These are phyloP conservation scores for Dicranocentrus wangi DNA, from an alignment of 2,888 invertebrate genomes.

Conservation along the genomic window DNA sequence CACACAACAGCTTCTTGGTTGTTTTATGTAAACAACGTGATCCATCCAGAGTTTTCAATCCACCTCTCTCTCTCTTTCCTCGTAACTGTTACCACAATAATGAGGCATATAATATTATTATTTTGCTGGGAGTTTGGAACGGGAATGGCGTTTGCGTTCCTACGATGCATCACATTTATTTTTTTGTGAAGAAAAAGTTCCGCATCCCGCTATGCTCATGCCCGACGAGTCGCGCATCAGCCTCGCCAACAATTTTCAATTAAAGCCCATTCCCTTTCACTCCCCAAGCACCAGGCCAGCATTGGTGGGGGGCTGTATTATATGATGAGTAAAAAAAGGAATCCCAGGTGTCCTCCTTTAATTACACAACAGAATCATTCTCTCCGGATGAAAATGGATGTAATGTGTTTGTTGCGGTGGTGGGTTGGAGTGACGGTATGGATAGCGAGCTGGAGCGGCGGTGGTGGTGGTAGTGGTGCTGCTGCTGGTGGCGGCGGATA, in stretches of 20 bases:
- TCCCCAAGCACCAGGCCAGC: neutral
- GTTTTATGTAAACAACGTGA: too few species aligned
- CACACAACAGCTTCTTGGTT: too few species aligned
- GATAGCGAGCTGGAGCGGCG: conserved; percentile 25
- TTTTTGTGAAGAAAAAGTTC: too few species aligned
- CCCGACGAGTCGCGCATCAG: too few species aligned
- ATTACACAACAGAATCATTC: conserved; percentile 58
- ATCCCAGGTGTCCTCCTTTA: conserved; percentile 60
- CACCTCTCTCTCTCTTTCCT: too few species aligned
- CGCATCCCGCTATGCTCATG: neutral
- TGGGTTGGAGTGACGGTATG: conserved; percentile 10
- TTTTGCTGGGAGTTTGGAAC: too few species aligned
- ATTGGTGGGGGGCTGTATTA: conserved; percentile 14
- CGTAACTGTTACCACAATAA: conserved; percentile 48
- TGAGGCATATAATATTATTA: conserved; percentile 28
- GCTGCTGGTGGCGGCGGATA: conserved; percentile 39
- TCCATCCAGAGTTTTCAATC: too few species aligned
- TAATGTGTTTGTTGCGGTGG: conserved; percentile 15
- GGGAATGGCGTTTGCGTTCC: too few species aligned
- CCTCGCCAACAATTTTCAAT: conserved; percentile 53
- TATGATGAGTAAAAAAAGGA: conserved; percentile 51
- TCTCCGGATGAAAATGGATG: conserved; percentile 56
- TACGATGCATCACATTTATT: too few species aligned
- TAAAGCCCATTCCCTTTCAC: conserved; percentile 4
- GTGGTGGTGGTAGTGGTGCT: conserved; percentile 15